A percentile compares a stretch with the other conserved stretches of the same genome.
These are phyloP conservation scores for Aptenodytes patagonicus DNA, from an alignment of 2,113 vertebrate genomes.

Conservation along the genomic window DNA sequence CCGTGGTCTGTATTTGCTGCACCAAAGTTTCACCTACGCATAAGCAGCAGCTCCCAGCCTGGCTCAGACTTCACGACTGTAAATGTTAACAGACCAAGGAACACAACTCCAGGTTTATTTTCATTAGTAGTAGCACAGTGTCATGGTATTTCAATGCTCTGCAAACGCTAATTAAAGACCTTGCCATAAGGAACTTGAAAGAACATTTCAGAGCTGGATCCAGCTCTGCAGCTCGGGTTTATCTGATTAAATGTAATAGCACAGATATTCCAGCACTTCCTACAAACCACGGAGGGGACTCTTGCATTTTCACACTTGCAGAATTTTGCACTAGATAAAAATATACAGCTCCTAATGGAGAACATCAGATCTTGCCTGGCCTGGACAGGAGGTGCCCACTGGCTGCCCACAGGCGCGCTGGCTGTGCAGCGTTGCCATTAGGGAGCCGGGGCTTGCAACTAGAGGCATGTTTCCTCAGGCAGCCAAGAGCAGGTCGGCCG, in stretches of 20 bases:
- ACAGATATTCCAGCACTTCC: neutral
- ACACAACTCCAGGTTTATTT: constrained; percentile 11
- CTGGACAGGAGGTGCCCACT: neutral
- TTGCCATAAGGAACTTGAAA: neutral
- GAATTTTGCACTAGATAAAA: neutral
- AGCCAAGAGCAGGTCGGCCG: rapidly evolving
- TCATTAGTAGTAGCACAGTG: constrained; percentile 7
- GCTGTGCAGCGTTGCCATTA: rapidly evolving
- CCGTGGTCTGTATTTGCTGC: neutral
- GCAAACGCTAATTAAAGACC: neutral
- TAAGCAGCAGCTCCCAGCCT: neutral
- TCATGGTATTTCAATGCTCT: neutral
- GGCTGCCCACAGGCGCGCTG: neutral
- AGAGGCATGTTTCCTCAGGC: rapidly evolving
- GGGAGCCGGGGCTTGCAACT: neutral
- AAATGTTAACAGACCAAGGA: constrained; percentile 23
- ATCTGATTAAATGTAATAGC: neutral
- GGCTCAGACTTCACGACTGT: neutral
- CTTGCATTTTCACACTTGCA: neutral
- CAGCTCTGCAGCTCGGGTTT: neutral
- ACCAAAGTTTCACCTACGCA: neutral
- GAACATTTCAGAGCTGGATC: neutral
- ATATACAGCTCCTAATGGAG: neutral
- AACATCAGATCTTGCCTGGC: neutral
- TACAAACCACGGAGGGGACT: neutral